phyloP scores from a whole-genome alignment of 35 echinoderm and acorn worm species.

The Ophiothrix spiculata region DNA sequence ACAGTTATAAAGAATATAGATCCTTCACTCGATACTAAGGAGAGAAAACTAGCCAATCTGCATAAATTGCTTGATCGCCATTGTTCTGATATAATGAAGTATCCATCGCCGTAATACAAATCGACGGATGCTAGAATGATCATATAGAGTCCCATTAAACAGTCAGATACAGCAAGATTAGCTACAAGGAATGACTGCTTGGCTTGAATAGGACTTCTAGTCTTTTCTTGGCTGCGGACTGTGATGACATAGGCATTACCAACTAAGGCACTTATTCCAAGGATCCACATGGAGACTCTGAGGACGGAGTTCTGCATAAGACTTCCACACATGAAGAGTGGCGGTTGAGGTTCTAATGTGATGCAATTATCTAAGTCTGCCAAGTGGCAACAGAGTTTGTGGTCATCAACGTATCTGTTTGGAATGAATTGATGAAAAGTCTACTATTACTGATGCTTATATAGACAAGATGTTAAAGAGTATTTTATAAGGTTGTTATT shows the following conservation, averaged over 20 bases:
- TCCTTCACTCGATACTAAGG: conserved; percentile 64
- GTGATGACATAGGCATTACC: conserved; percentile 65
- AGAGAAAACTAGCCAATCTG: conserved; percentile 64
- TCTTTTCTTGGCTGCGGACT: conserved; percentile 27
- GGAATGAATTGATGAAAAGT: neutral
- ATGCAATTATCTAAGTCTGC: neutral
- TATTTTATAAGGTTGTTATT: neutral
- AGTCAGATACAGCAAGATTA: conserved; percentile 79
- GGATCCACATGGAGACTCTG: conserved; percentile 64
- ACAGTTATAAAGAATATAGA: conserved; percentile 68
- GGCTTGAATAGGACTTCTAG: neutral
- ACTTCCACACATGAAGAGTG: conserved; percentile 41
- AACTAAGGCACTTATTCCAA: conserved; percentile 63
- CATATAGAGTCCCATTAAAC: conserved; percentile 84
- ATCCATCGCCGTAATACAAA: conserved; percentile 37
- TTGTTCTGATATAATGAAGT: conserved; percentile 44
- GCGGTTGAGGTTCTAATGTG: neutral
- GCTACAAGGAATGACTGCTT: conserved; percentile 43
- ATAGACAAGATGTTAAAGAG: no score
- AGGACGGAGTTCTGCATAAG: conserved; percentile 45
- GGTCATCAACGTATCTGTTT: conserved; percentile 26
- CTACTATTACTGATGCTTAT: neutral
- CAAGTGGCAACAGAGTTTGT: conserved; percentile 33
- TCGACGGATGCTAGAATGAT: conserved; percentile 66
- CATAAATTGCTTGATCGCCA: conserved; percentile 65